phyloP scores from a whole-genome alignment of 2,888 invertebrate species.

The Vanessa cardui region DNA sequence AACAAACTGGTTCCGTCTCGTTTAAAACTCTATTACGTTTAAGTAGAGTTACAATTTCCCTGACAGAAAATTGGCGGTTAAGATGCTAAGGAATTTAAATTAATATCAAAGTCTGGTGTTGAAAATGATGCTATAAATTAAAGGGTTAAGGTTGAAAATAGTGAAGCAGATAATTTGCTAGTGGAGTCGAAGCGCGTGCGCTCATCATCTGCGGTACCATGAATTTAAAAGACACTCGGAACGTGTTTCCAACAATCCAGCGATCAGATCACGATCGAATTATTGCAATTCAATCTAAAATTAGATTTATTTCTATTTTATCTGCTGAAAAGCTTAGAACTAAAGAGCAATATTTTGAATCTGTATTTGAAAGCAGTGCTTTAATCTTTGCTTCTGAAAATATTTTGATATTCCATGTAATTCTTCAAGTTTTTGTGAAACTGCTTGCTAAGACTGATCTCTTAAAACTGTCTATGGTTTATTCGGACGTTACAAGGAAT shows the following conservation, averaged over 20 bases:
- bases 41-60: slow-evolving; percentile 25
- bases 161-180: not conserved
- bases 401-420: no score
- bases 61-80: slow-evolving; percentile 21
- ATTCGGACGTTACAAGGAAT: no score
- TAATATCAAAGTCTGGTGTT: slow-evolving; percentile 11
- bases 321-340: slow-evolving; percentile 10
- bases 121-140: slow-evolving; percentile 12
- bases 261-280: slow-evolving; percentile 42
- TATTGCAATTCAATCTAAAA: slow-evolving; percentile 38
- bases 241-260: slow-evolving; percentile 36
- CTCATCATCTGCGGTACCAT: slow-evolving; percentile 37
- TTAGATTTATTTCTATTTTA: slow-evolving; percentile 21
- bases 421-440: no score
- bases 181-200: slow-evolving; percentile 31
- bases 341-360: not conserved
- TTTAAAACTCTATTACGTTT: slow-evolving; percentile 17
- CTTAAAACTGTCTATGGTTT: no score
- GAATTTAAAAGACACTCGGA: slow-evolving; percentile 40
- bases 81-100: slow-evolving; percentile 31
- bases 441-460: no score
- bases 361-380: not conserved
- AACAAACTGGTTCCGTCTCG: not conserved
- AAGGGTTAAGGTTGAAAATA: slow-evolving; percentile 24
- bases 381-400: no score